These are phyloP conservation scores for Lepus townsendii DNA, from an alignment of 2,797 vertebrate species.

Conservation along the genomic window DNA sequence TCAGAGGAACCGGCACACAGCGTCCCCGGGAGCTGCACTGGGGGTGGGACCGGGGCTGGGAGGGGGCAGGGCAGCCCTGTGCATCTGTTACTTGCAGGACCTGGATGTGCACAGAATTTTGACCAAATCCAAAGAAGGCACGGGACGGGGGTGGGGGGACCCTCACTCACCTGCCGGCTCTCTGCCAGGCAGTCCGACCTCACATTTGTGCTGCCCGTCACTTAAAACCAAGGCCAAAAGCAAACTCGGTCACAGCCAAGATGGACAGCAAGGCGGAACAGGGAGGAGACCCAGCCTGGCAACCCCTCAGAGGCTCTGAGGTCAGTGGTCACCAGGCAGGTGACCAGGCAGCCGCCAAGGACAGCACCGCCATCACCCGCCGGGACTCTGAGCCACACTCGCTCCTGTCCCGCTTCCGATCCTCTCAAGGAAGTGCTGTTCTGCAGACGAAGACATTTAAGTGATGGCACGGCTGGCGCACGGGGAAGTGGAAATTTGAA, in stretches of 20 bases:
- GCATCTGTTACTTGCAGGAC: fast-evolving
- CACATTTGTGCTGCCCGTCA: too few species aligned
- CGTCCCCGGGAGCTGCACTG: neutral
- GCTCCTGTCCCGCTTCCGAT: fast-evolving
- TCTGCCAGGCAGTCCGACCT: neutral
- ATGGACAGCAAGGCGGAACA: fast-evolving
- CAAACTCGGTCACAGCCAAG: neutral
- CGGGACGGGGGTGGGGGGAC: fast-evolving
- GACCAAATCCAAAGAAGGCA: neutral
- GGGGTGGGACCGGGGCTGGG: neutral
- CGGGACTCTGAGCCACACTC: too few species aligned
- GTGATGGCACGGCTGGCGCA: fast-evolving
- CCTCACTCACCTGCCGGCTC: neutral
- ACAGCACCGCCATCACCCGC: neutral
- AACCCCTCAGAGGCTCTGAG: neutral
- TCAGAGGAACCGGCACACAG: neutral
- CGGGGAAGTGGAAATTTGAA: neutral
- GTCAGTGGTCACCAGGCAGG: too few species aligned
- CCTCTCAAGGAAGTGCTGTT: too few species aligned
- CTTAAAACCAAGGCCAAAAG: neutral
- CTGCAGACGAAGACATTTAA: neutral
- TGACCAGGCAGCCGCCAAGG: neutral
- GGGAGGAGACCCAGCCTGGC: neutral
- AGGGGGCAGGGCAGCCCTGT: neutral
- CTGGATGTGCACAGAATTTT: neutral